Conservation (phyloP, 2,888 invertebrate species). For the Pterostichus niger region DNA sequence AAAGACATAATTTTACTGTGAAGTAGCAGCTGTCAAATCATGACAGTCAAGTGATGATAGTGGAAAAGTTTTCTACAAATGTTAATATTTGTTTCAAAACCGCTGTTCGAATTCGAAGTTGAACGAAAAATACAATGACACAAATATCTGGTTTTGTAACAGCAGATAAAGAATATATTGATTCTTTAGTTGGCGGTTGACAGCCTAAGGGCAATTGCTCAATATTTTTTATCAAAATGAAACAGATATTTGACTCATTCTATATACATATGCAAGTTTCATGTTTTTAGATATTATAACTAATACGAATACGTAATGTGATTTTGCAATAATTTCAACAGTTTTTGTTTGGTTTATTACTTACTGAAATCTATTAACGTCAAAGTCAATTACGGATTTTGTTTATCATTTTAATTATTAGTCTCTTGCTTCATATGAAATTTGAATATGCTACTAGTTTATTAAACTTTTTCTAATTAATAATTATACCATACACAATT, state of each 20-base stretch:
- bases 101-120: constrained; percentile 23
- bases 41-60: too few relatives aligned
- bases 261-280: not conserved
- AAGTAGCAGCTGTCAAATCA: too few relatives aligned
- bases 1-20: too few relatives aligned
- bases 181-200: constrained; percentile 27
- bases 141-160: constrained; percentile 45
- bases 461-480: constrained; percentile 41
- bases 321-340: constrained; percentile 24
- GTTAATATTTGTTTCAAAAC: constrained; percentile 33
- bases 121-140: constrained; percentile 40
- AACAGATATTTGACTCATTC: constrained; percentile 37
- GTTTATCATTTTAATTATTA: constrained; percentile 53
- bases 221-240: constrained; percentile 46
- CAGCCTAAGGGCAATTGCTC: constrained; percentile 16
- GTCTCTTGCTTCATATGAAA: constrained; percentile 30
- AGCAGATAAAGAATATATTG: constrained; percentile 44
- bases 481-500: constrained; percentile 20
- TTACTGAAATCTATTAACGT: constrained; percentile 49
- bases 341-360: constrained; percentile 26
- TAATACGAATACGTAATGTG: constrained; percentile 9
- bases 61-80: too few relatives aligned
- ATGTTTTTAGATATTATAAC: not conserved
- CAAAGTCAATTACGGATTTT: constrained; percentile 49
- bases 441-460: constrained; percentile 38